phyloP scores from a whole-genome alignment of 2,888 invertebrate species.

The Invenusta paracnida region DNA sequence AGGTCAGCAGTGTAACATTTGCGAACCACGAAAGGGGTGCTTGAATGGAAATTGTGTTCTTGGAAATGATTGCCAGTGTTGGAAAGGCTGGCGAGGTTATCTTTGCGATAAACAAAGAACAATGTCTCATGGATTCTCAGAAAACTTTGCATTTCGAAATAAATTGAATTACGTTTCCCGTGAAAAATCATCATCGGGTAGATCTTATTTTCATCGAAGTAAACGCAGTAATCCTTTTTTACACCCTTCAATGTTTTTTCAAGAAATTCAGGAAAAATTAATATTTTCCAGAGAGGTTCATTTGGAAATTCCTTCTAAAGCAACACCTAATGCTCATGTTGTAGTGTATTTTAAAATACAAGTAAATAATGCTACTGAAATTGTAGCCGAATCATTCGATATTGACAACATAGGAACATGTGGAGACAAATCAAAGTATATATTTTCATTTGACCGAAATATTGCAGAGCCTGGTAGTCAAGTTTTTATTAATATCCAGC shows the following conservation, averaged over 20 bases:
- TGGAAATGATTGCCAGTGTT: slow-evolving; percentile 41
- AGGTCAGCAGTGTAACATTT: slow-evolving; percentile 33
- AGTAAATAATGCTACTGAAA: neutral
- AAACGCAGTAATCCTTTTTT: neutral
- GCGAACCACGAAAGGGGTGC: slow-evolving; percentile 21
- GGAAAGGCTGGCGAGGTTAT: slow-evolving; percentile 33
- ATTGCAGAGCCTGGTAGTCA: neutral
- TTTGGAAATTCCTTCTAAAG: neutral
- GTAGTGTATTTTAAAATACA: neutral
- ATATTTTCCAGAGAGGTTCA: neutral
- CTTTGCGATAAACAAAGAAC: slow-evolving; percentile 24
- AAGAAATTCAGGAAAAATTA: neutral
- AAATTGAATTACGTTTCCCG: neutral
- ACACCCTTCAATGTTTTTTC: neutral
- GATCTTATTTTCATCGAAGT: neutral
- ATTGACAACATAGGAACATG: neutral
- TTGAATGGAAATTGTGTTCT: slow-evolving; percentile 35
- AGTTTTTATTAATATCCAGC: neutral
- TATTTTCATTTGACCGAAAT: slow-evolving; percentile 24
- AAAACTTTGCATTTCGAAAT: neutral
- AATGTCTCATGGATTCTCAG: neutral
- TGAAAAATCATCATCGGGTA: neutral
- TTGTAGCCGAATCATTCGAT: slow-evolving; percentile 33
- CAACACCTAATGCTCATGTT: neutral
- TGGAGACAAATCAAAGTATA: neutral